Base-by-base conservation (phyloP, 2,797 vertebrate genomes). In the Hozukius guyotensis region DNA sequence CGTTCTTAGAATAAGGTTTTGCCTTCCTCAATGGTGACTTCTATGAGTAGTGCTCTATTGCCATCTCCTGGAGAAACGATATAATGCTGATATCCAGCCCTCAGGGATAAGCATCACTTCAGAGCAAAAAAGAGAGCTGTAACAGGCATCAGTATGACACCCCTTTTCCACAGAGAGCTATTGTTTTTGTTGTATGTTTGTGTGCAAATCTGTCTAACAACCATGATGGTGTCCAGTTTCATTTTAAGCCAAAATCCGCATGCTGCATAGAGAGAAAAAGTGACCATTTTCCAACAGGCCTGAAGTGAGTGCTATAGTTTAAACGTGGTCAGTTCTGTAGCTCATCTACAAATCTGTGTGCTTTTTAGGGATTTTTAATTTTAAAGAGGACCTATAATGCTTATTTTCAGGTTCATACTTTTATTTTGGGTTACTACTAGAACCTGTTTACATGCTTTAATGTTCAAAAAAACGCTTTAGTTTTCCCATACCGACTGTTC, bases 51-150 rank as follows among this genome's bases (percentile, higher is more conserved):
- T 29, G 14, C 83, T 92, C 73, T 93, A 42, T 81, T 89, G 90
- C 93, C 94, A 92, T 80, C 94, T 94, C 66, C 86, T 94, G 95
- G 92, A 87, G 60, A 77, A 70, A 77, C 11, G 1, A 42, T 84
- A 78, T 42, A 87, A 77, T 64, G 78, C 56, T 77, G 16, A 57
- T 34, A 61, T 75, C 4, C 62, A 75, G 20, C 36, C 60, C 55
- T 5, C 18, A 75, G 27, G 49, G 62, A 49, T 1, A 20, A 49
- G 46, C 46, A 49, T 49, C 46, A 20, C 18, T 49, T 0, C 0
- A 49, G 46, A 0, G 20, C 20, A 53, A 53, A 53, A n/a, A 53
- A 5, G 49, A 53, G 9, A 53, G 49, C 20, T 52, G 18, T 52
- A 20, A 52, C 20, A 52, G 20, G 46, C 6, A 4, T 67, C 49